Base-by-base conservation (phyloP, 2,888 invertebrate genomes). In the Lithosia quadra region DNA sequence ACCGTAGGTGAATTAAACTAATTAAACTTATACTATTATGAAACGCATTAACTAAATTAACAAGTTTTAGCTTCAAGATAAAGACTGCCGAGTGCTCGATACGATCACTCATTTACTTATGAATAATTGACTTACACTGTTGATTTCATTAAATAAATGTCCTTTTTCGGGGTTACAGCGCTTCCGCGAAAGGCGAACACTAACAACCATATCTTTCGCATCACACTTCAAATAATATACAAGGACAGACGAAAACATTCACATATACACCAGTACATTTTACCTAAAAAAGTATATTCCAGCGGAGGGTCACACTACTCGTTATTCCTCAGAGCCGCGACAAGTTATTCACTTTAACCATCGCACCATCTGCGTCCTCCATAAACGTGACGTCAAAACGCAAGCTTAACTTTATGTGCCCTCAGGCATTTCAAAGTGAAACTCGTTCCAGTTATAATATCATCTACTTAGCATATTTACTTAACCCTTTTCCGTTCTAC, bases 391-490 rank as follows among this genome's bases (percentile, higher is more conserved):
- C 18, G 18, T 28, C 39, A 53, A 65, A 76, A 63, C 64, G 64
- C 60, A 53, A 65, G 59, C 60, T 58, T 34, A 73, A 69, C 71
- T 67, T 68, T 43, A 15, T 43, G 61, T 65, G 65, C 64, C 77
- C 73, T 63, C 59, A 34, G 70, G 73, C 72, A 70, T 68, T 69
- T 57, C 56, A 70, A 78, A 74, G 76, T 74, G 61, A 76, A 58
- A 72, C 73, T 71, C 63, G 58, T 49, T 69, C 72, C 69, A 68
- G 69, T 76, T 76, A 76, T 79, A 82, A 82, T 86, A 84, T 83
- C 74, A 73, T 73, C 75, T 83, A 73, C 80, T 87, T 87, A 86
- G 76, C 86, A 86, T 88, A 86, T 85, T 84, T 83, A 77, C 77
- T 79, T 73, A 79, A 76, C 74, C 77, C 77, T 82, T 83, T 81